phyloP scores from a whole-genome alignment of 2,797 vertebrate species.

The Benthosema pterotum region DNA sequence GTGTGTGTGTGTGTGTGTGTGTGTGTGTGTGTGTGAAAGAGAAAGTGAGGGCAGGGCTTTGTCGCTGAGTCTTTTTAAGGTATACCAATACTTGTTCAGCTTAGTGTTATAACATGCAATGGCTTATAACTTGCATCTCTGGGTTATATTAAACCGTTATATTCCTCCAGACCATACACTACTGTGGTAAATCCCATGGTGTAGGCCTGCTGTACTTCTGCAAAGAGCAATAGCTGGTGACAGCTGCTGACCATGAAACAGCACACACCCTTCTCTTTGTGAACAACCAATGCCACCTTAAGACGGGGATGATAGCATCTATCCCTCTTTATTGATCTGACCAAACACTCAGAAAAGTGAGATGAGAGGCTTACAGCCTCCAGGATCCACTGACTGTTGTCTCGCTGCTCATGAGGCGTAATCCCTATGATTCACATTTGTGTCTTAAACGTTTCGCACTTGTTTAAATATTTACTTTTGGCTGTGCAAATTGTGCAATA shows the following conservation, averaged over 20 bases:
- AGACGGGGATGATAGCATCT: conserved; percentile 61
- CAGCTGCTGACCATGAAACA: conserved; percentile 1
- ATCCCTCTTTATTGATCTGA: conserved; percentile 75
- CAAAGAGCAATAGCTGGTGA: background rate
- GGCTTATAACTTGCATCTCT: background rate
- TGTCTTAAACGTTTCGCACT: background rate
- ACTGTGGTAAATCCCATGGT: background rate
- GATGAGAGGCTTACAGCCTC: conserved; percentile 56
- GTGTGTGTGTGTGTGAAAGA: conserved; percentile 32
- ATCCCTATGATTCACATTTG: conserved; percentile 44
- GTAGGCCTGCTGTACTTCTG: conserved; percentile 4
- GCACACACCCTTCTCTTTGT: conserved; percentile 19
- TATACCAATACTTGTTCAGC: conserved; percentile 39
- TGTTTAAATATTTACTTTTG: background rate
- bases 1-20: conserved; percentile 9
- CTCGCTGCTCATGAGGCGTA: conserved; percentile 31
- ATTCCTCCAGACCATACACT: background rate
- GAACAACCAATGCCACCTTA: conserved; percentile 70
- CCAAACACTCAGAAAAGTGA: conserved; percentile 70
- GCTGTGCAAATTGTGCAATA: too few relatives aligned
- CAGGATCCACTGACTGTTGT: conserved; percentile 38
- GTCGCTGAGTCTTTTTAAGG: conserved; percentile 73
- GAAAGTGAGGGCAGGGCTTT: conserved; percentile 73
- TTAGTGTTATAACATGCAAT: background rate
- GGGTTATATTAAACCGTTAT: conserved; percentile 3